phyloP scores from a whole-genome alignment of 2,888 invertebrate genomes.

The Calliopum simillimum region DNA sequence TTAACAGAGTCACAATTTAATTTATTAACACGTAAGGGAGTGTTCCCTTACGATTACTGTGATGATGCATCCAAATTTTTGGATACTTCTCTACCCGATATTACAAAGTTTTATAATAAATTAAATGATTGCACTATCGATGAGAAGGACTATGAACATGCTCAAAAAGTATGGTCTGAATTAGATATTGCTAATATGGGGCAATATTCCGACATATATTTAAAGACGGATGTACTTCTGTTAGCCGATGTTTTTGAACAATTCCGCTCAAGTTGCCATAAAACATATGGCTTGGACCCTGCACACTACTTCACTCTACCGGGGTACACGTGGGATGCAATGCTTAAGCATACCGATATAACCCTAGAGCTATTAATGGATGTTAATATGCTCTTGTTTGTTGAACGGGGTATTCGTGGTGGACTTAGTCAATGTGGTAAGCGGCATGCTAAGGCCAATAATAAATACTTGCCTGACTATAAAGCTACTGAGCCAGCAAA shows the following conservation, averaged over 20 bases:
- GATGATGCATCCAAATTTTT: neutral
- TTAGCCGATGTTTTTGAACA: conserved; percentile 33
- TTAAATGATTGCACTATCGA: neutral
- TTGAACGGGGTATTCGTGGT: neutral
- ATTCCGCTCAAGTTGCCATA: conserved; percentile 5
- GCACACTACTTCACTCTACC: too few species aligned
- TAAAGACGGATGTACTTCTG: conserved; percentile 22
- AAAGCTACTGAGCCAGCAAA: conserved; percentile 23
- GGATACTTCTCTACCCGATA: neutral
- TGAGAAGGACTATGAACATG: neutral
- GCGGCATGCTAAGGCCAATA: neutral
- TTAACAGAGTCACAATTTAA: neutral
- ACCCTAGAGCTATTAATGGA: neutral
- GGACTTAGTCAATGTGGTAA: neutral
- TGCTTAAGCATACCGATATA: neutral
- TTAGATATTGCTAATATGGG: neutral
- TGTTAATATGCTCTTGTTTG: neutral
- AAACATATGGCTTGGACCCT: conserved; percentile 23
- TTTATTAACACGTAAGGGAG: neutral
- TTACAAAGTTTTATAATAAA: neutral
- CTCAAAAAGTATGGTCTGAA: neutral
- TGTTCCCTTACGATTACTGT: conserved; percentile 17
- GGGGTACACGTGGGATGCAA: neutral
- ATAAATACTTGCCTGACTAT: neutral
- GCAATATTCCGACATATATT: conserved; percentile 20